Evolutionary conservation across 2,888 invertebrate species (phyloP), one percentile per base, ranked within the genome.

Genomic region (Phortica magna): DNA sequence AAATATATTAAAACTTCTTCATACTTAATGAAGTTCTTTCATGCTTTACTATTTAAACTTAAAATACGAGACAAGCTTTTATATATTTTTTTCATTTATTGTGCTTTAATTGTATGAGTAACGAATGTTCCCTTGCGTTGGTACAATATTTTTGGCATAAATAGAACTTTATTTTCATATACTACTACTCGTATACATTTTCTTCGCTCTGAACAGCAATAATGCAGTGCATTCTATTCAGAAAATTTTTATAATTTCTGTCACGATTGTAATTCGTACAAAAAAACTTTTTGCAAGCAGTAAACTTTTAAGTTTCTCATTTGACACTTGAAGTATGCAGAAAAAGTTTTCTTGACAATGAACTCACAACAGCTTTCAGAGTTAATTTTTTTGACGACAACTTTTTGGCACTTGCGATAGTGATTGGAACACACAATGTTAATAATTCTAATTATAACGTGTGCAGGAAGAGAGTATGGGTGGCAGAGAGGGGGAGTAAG

Each of bases 211-310:
- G 5, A 31, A 31, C 31, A 31, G 31, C 31, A 31, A 31, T 31
- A 1, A 31, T 1, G 31, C 31, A 4, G 3, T 31, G 31, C 31
- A 48, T 14, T 48, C 79, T 86, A 87, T 82, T 85, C 79, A 75
- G 81, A 82, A 83, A 83, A 85, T 85, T 85, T 85, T 85, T 86
- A 88, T 85, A 85, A 87, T 85, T 85, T 84, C 88, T 85, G 88
- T 85, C 88, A 88, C 84, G 88, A 88, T 85, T 85, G 85, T 88
- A 85, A 88, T 88, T 88, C 88, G 84, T 84, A 87, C 84, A 65
- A 65, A 65, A 65, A 59, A 17, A 67, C 9, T 84, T 84, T 84
- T 83, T 64, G 57, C 53, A 75, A 31, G 22, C n/a, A 1, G 42
- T 31, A 41, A 72, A n/a, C 43, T 71, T 71, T 53, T 31, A 7